A percentile compares a stretch with the other conserved stretches of the same genome.
Evolutionary conservation across 2,113 vertebrate species (phyloP).

Genomic region (Ahaetulla prasina): DNA sequence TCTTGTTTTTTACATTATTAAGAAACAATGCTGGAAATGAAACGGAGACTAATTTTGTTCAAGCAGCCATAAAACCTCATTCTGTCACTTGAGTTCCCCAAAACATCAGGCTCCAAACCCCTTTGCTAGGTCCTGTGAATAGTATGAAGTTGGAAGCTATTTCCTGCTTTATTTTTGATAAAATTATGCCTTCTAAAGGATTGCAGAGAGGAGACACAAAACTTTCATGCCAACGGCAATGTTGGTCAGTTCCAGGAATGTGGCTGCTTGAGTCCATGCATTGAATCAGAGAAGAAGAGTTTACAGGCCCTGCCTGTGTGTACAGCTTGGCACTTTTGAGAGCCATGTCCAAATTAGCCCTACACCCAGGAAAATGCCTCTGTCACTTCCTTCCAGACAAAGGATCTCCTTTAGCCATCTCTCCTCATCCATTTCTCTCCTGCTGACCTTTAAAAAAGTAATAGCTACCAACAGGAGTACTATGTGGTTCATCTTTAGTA

Average conservation of each 20-base stretch:
- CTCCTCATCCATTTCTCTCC: not conserved
- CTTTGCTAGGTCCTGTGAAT: not conserved
- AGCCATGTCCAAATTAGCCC: not conserved
- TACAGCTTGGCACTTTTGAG: not conserved
- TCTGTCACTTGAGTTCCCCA: not conserved
- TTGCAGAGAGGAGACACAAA: not conserved
- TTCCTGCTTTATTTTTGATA: not conserved
- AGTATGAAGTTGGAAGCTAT: not conserved
- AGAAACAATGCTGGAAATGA: not conserved
- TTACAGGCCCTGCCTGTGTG: not conserved
- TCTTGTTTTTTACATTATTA: not conserved
- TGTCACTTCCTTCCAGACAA: not conserved
- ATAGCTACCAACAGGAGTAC: constrained; percentile 36
- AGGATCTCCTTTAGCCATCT: rapidly evolving
- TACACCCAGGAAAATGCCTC: not conserved
- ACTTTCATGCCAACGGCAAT: not conserved
- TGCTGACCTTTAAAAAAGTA: constrained; percentile 22
- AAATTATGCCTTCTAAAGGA: not conserved
- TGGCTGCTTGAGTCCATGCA: too few relatives aligned
- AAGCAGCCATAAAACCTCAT: not conserved
- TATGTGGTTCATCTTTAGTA: constrained; percentile 46
- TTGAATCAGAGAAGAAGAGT: not conserved
- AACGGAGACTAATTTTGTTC: not conserved
- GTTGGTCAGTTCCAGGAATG: not conserved
- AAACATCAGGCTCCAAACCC: not conserved